Evolutionary conservation across 92 coral and sea anemone genomes (phyloP), one percentile per base, ranked within the genome.

Genomic region (Desmophyllum pertusum): DNA sequence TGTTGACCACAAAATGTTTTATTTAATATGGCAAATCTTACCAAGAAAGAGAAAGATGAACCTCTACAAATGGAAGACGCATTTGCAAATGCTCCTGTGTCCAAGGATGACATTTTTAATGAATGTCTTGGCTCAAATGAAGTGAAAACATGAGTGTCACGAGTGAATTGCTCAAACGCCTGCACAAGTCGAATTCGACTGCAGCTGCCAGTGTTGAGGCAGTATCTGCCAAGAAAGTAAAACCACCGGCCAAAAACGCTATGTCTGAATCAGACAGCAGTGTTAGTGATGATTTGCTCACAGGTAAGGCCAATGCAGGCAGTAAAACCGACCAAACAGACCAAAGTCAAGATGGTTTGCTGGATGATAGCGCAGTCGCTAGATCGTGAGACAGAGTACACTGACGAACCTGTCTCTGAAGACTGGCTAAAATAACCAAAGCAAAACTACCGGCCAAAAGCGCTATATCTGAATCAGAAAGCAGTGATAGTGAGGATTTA

Each of bases 381-480:
- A 52, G 78, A 89, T n/a, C n/a, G n/a, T 33, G 84, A 85, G 69
- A 76, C 84, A 29, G 87, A 85, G 77, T 83, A 61, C 70, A 85
- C 87, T 6, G 87, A 41, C 51, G 84, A 59, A 42, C 39, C 83
- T 13, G 84, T 85, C 81, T 52, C 74, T 29, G 83, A 84, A 39
- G 66, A 84, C 66, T 84, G 63, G 82, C 88, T n/a, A 59, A 84
- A 35, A 77, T 84, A 21, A 77, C 83, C 70, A 84, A 73, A n/a
- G n/a, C n/a, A n/a, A n/a, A n/a, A n/a, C n/a, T n/a, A n/a, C n/a
- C n/a, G n/a, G n/a, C n/a, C n/a, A n/a, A 53, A 14, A 53, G 17
- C 15, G 62, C 19, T 14, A 7, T 13, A 53, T 53, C 21, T 53
- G 62, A 19, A 53, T 53, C 21, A 7, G 62, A 53, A 19, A 53